phyloP scores from a whole-genome alignment of 1,140 invertebrate genomes.

The Globodera rostochiensis region DNA sequence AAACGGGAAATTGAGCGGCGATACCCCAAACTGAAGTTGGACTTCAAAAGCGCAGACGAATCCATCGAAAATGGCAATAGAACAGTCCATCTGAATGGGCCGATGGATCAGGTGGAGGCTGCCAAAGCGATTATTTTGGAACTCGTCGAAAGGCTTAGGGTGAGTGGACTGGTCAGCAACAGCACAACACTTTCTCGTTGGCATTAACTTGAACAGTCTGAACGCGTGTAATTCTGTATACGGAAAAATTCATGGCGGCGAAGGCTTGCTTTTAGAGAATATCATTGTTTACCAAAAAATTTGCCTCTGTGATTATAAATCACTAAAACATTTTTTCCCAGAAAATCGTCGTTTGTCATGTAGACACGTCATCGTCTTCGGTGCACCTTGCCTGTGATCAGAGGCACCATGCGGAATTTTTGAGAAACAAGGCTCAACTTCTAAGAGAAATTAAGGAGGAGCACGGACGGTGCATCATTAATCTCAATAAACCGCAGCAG shows the following conservation, averaged over 20 bases:
- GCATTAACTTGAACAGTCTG: no score
- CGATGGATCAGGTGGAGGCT: constrained; percentile 28
- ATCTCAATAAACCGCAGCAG: constrained; percentile 73
- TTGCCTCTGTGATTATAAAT: no score
- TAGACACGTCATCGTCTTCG: neutral
- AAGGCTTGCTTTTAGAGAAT: no score
- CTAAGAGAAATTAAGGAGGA: constrained; percentile 86
- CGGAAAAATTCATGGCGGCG: no score
- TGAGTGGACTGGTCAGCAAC: neutral
- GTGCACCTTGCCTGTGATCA: constrained; percentile 72
- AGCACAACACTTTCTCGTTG: no score
- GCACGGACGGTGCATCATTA: constrained; percentile 76
- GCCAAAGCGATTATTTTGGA: constrained; percentile 26
- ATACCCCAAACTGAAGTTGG: neutral
- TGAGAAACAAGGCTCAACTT: constrained; percentile 83
- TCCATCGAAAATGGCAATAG: neutral
- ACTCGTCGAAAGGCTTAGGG: constrained; percentile 37
- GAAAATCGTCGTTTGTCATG: neutral
- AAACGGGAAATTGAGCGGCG: neutral
- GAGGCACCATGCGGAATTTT: constrained; percentile 89
- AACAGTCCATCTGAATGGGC: neutral
- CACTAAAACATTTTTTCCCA: neutral
- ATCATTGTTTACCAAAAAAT: no score
- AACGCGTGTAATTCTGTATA: no score
- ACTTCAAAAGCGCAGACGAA: neutral